Percentiles rank a stretch among this genome's conserved stretches.
Evolutionary conservation across 2,797 vertebrate species (phyloP).

Genomic region (Semaprochilodus insignis): DNA sequence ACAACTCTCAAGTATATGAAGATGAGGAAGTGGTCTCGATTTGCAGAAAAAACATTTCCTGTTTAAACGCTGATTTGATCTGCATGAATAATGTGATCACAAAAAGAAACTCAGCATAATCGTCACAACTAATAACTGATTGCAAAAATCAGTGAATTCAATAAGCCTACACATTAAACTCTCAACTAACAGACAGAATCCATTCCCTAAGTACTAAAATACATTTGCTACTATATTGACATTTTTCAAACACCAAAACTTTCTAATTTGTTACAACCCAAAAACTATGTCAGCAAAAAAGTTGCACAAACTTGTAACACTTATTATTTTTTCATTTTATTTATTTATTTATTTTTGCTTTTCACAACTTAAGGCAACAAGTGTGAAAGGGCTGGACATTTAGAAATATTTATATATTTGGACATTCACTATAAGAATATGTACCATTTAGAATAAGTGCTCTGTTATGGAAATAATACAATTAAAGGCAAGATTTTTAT

Average conservation of each 20-base stretch:
- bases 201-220: neutral
- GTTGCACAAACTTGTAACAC: no score
- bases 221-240: neutral
- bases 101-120: conserved; percentile 48
- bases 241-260: neutral
- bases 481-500: no score
- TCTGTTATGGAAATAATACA: neutral
- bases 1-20: conserved; percentile 81
- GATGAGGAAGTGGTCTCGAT: conserved; percentile 92
- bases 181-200: neutral
- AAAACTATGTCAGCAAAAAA: neutral
- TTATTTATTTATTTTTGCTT: no score
- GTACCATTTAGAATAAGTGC: no score
- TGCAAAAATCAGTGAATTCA: neutral
- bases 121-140: conserved; percentile 13
- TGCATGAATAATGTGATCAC: conserved; percentile 69
- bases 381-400: no score
- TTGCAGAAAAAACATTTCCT: conserved; percentile 84
- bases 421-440: no score
- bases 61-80: conserved; percentile 76
- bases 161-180: neutral
- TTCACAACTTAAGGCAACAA: no score
- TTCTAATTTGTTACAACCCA: neutral
- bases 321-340: no score
- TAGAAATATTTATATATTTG: no score